Evolutionary conservation across 2,888 invertebrate species (phyloP).

Genomic region (Eristalis tenax): DNA sequence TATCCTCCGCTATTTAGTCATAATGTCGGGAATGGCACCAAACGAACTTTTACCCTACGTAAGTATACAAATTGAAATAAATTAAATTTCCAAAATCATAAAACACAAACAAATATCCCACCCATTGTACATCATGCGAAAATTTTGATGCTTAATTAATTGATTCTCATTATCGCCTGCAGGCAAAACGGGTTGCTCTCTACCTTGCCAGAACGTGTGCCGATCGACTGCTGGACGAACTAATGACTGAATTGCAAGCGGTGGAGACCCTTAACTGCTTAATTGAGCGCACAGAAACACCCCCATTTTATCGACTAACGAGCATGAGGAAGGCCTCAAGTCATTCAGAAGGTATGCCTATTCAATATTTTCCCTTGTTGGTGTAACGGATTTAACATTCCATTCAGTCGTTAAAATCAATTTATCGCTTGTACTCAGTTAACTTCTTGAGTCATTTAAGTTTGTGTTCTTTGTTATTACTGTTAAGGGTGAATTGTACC

Average conservation of each 20-base stretch:
- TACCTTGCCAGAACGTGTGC: constrained; percentile 96
- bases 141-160: constrained; percentile 8
- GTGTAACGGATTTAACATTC: background rate
- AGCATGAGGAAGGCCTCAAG: constrained; percentile 95
- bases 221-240: constrained; percentile 95
- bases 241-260: constrained; percentile 98
- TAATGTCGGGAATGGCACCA: constrained; percentile 98
- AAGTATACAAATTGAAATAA: constrained; percentile 81
- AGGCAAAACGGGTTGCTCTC: constrained; percentile 97
- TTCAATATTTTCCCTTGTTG: background rate
- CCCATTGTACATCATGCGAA: background rate
- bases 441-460: too few relatives aligned
- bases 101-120: background rate
- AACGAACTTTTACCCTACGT: constrained; percentile 95
- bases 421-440: background rate
- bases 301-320: constrained; percentile 97
- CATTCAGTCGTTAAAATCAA: background rate
- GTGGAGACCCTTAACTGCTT: constrained; percentile 97
- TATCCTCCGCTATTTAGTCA: constrained; percentile 96
- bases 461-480: too few relatives aligned
- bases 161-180: constrained; percentile 59
- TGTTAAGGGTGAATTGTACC: too few relatives aligned
- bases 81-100: background rate
- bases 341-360: constrained; percentile 85
- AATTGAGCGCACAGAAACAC: constrained; percentile 98